These are phyloP conservation scores for Scaptomyza caliginosa DNA, from an alignment of 2,888 invertebrate species.

Conservation along the genomic window DNA sequence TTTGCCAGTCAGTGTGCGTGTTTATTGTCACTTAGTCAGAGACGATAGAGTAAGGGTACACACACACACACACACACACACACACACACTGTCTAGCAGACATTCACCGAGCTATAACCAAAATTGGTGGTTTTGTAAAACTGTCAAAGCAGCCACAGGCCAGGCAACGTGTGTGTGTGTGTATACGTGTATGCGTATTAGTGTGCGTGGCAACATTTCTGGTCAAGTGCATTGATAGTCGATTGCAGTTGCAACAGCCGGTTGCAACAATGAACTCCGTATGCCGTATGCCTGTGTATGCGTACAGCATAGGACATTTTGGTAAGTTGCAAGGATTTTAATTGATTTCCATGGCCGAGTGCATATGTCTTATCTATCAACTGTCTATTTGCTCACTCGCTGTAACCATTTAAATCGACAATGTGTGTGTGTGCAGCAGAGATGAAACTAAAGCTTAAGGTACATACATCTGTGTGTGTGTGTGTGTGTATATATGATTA, in stretches of 20 bases:
- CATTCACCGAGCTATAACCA: slow-evolving; percentile 56
- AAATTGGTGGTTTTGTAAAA: slow-evolving; percentile 77
- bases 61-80: background rate
- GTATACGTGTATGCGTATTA: slow-evolving; percentile 14
- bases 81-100: slow-evolving; percentile 22
- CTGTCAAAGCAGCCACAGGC: slow-evolving; percentile 59
- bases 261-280: slow-evolving; percentile 56
- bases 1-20: slow-evolving; percentile 57
- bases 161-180: slow-evolving; percentile 21
- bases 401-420: slow-evolving; percentile 18
- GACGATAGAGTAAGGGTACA: background rate
- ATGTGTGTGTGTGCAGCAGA: background rate
- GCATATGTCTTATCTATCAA: slow-evolving; percentile 71
- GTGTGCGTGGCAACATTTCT: slow-evolving; percentile 40
- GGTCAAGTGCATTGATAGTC: slow-evolving; percentile 70
- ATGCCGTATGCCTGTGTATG: slow-evolving; percentile 3
- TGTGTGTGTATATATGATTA: background rate
- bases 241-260: slow-evolving; percentile 59
- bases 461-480: background rate
- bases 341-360: slow-evolving; percentile 82
- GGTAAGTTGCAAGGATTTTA: slow-evolving; percentile 75
- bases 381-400: slow-evolving; percentile 46
- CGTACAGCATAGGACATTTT: slow-evolving; percentile 35
- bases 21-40: slow-evolving; percentile 68
- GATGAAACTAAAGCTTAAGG: background rate